Evolutionary conservation across 1,140 invertebrate genomes (phyloP).

Genomic region (Eciton burchellii): DNA sequence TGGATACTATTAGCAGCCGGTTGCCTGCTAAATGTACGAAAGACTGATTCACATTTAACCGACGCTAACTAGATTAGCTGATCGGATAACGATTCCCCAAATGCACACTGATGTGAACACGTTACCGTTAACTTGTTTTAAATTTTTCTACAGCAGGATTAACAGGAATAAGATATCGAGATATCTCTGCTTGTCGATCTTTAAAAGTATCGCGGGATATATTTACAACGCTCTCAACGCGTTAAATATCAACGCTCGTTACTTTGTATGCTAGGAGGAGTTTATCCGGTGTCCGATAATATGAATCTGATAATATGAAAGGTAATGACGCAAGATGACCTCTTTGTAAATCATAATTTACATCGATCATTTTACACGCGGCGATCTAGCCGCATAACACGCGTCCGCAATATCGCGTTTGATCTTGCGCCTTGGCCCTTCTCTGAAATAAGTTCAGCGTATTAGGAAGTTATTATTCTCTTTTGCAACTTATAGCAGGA

Average conservation of each 20-base stretch:
- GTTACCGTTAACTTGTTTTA: neutral
- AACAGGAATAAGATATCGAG: neutral
- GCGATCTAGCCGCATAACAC: neutral
- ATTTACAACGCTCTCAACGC: too few relatives aligned
- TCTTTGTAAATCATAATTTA: neutral
- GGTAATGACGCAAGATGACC: neutral
- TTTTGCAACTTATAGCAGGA: constrained; percentile 59
- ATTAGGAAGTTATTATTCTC: constrained; percentile 66
- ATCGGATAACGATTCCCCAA: neutral
- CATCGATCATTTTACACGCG: too few relatives aligned
- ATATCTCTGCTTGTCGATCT: too few relatives aligned
- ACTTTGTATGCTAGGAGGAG: neutral
- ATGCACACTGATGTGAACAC: neutral
- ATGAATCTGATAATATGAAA: neutral
- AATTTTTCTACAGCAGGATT: neutral
- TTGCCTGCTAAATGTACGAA: constrained; percentile 56
- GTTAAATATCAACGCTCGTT: too few relatives aligned
- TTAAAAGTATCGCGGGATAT: too few relatives aligned
- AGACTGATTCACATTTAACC: constrained; percentile 39
- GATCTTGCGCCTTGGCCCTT: neutral
- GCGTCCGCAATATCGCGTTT: neutral
- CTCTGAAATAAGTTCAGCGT: constrained; percentile 38
- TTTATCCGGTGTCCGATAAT: neutral
- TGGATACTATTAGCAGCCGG: constrained; percentile 70
- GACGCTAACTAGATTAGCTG: too few relatives aligned